Evolutionary conservation across 1,140 invertebrate species (phyloP).

Genomic region (Lanistes nyassanus): DNA sequence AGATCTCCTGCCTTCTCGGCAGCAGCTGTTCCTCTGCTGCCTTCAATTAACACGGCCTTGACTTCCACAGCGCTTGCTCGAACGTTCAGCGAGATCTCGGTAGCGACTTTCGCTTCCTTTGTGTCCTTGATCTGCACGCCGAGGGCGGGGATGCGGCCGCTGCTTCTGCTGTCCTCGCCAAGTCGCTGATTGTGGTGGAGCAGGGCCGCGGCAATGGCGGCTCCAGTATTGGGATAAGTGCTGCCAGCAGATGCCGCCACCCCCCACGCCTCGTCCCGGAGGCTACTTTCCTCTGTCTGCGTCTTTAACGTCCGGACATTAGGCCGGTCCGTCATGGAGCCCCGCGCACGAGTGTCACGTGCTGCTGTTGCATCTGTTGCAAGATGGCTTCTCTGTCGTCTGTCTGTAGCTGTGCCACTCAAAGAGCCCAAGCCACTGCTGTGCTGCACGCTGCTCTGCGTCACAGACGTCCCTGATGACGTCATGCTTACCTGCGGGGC

Average conservation of each 20-base stretch:
- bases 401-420: neutral
- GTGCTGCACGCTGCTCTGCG: neutral
- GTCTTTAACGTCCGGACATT: slow-evolving; percentile 30
- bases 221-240: neutral
- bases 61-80: neutral
- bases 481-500: neutral
- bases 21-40: neutral
- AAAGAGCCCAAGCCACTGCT: neutral
- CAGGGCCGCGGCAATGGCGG: neutral
- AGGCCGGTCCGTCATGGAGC: slow-evolving; percentile 35
- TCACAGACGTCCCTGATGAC: neutral
- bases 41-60: neutral
- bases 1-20: neutral
- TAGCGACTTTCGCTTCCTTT: neutral
- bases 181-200: slow-evolving; percentile 5
- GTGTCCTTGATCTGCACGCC: neutral
- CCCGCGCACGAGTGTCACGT: slow-evolving; percentile 27
- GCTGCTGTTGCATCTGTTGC: neutral
- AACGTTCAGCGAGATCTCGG: slow-evolving; percentile 2
- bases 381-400: neutral
- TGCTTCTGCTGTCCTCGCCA: neutral
- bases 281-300: slow-evolving; percentile 31
- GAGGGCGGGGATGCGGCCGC: too few relatives aligned
- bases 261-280: neutral
- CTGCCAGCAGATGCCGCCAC: neutral